phyloP scores from a whole-genome alignment of 1,140 invertebrate species.

The Bombus waltoni region DNA sequence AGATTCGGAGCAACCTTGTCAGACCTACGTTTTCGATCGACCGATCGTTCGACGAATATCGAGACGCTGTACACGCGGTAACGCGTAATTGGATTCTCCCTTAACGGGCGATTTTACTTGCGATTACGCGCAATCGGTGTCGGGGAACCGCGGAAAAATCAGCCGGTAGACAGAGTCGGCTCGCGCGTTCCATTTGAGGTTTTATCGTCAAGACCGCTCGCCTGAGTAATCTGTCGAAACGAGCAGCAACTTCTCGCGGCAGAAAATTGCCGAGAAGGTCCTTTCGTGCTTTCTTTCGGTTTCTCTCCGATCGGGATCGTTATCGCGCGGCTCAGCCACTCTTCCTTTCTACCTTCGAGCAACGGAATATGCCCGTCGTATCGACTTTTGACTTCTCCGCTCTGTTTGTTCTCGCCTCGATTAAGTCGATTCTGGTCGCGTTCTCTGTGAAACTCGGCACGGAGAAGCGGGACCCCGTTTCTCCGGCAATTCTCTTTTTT shows the following conservation, averaged over 20 bases:
- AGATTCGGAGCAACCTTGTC: no score
- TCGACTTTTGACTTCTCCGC: slow-evolving; percentile 2
- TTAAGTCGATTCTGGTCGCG: slow-evolving; percentile 9
- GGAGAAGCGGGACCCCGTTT: background rate
- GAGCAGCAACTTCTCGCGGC: background rate
- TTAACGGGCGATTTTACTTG: no score
- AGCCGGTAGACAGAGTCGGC: no score
- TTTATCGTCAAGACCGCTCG: no score
- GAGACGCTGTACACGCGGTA: no score
- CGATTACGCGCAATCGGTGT: no score
- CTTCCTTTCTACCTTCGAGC: background rate
- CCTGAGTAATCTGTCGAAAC: no score
- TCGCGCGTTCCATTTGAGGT: no score
- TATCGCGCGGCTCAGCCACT: background rate
- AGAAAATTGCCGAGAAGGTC: background rate
- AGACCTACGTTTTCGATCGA: no score
- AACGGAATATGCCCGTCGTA: background rate
- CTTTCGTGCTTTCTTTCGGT: background rate
- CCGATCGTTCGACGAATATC: no score
- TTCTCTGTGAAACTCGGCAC: background rate
- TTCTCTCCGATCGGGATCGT: background rate
- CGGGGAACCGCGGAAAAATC: no score
- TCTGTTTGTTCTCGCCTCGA: background rate
- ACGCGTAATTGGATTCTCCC: no score
- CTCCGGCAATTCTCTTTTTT: background rate